Evolutionary conservation across 2,797 vertebrate genomes (phyloP), one percentile per base, ranked within the genome.

Genomic region (Scolopax rusticola): DNA sequence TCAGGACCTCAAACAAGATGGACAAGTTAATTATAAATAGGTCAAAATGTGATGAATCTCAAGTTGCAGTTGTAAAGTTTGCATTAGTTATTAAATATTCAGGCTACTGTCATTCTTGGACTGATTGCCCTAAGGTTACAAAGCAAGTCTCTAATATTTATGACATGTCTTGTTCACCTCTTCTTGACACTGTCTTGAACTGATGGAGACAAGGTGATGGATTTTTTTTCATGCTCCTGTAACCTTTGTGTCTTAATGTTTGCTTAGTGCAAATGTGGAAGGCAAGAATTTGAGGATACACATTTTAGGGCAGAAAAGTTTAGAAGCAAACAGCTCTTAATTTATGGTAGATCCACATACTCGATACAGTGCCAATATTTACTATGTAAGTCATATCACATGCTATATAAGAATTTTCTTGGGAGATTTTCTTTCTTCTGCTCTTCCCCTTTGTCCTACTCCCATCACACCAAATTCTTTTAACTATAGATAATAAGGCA

Each of bases 1-100:
- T 89, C 90, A 92, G 47, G 61, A 92, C 61, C 45, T 83, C 71
- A 76, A 68, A 78, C 7, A 36, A 68, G 61, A 68, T 63, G 81
- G 78, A 83, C 65, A 95, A 93, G 70, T 92, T 94, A 76, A 94
- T 95, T 94, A 90, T 59, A 88, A 96, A 85, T 48, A 95, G 80
- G 77, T 89, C 64, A 94, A 88, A 95, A 80, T 53, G 47, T 43
- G 47, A 84, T 71, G 57, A 84, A 83, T n/a, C 23, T 78, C 59
- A 89, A 92, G 75, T 48, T 90, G 47, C 38, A 64, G 38, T 41
- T 83, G 64, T 67, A 45, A 93, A 89, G 57, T 84, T 75, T 90
- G 75, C 3, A 2, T 84, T 94, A 36, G 53, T 87, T 95, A 93
- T 97, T 78, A 97, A 95, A 83, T 95, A 80, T 87, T 95, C 45